These are phyloP conservation scores for Eupithecia abbreviata DNA, from an alignment of 2,888 invertebrate species.

Conservation along the genomic window DNA sequence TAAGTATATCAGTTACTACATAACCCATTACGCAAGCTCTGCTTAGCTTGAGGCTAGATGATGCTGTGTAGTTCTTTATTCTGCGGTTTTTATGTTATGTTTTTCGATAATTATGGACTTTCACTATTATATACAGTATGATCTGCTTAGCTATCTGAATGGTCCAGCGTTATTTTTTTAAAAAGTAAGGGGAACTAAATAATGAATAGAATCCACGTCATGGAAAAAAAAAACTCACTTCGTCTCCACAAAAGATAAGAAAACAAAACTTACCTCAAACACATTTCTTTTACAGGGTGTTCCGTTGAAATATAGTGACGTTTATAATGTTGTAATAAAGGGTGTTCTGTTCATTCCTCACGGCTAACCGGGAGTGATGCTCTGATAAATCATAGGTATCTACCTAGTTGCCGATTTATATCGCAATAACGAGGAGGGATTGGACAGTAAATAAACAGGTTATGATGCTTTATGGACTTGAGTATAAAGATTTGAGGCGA, in stretches of 20 bases:
- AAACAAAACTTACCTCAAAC: conserved; percentile 5
- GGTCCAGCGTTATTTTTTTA: too few species aligned
- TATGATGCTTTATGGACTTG: conserved; percentile 59
- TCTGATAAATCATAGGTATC: conserved; percentile 72
- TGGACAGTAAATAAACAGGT: conserved; percentile 73
- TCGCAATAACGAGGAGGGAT: conserved; percentile 76
- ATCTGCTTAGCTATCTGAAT: too few species aligned
- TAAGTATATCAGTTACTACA: too few species aligned
- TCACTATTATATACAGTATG: too few species aligned
- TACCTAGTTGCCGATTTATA: conserved; percentile 80
- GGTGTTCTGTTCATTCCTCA: conserved; percentile 71
- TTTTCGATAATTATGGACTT: too few species aligned
- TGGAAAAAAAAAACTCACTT: background rate
- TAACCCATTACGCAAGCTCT: too few species aligned
- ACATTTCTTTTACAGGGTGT: conserved; percentile 8
- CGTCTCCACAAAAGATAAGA: background rate
- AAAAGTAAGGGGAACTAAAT: too few species aligned
- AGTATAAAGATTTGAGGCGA: conserved; percentile 2
- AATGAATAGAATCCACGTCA: too few species aligned
- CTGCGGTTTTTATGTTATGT: too few species aligned
- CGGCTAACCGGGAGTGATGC: conserved; percentile 79
- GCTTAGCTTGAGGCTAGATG: too few species aligned
- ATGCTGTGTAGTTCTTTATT: too few species aligned
- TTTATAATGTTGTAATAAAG: conserved; percentile 73
- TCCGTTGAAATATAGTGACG: conserved; percentile 55